phyloP scores from a whole-genome alignment of 2,113 vertebrate species.

The Sciurus niger region DNA sequence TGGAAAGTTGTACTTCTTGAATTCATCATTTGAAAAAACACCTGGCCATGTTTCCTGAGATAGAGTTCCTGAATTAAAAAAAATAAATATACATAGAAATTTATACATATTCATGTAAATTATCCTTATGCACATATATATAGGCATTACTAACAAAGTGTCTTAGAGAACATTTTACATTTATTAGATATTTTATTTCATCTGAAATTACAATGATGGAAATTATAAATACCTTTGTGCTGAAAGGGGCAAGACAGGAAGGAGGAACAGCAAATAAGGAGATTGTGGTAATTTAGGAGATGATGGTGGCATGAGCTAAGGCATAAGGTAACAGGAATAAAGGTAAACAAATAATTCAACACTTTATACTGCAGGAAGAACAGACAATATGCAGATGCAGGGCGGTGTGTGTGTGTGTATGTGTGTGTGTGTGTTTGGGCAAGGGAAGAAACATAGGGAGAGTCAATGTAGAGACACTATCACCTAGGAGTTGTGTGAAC shows the following conservation, averaged over 20 bases:
- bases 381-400: not conserved
- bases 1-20: no score
- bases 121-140: no score
- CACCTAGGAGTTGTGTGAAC: no score
- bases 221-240: not conserved
- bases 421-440: no score
- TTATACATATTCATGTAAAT: not conserved
- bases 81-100: not conserved
- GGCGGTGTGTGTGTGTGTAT: not conserved
- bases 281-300: not conserved
- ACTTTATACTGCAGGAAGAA: not conserved
- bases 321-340: not conserved
- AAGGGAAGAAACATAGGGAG: not conserved
- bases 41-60: constrained; percentile 98
- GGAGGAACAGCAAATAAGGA: not conserved
- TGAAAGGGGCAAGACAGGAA: not conserved
- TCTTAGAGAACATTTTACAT: not conserved
- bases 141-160: no score
- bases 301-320: not conserved
- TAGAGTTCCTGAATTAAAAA: constrained; percentile 92
- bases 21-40: constrained; percentile 90
- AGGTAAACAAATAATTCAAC: constrained; percentile 9
- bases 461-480: not conserved
- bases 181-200: constrained; percentile 53
- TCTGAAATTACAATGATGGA: constrained; percentile 31